These are phyloP conservation scores for Phenganax marumi DNA, from an alignment of 92 coral and sea anemone species.

Conservation along the genomic window DNA sequence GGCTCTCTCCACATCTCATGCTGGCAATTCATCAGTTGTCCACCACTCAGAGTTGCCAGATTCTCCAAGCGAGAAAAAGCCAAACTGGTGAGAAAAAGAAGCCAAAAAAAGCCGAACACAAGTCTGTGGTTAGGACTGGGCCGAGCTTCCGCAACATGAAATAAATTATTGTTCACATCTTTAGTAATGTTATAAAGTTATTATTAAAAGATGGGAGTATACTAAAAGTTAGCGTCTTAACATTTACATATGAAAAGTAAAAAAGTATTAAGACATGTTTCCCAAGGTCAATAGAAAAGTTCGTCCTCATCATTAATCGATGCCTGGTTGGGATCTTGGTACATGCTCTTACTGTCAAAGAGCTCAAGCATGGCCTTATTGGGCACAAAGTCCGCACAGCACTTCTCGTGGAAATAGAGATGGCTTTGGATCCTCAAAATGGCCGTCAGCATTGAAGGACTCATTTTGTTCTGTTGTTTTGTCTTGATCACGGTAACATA, in stretches of 20 bases:
- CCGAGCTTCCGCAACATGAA: too few relatives aligned
- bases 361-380: slow-evolving; percentile 1
- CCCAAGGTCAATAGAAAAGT: background rate
- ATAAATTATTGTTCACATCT: background rate
- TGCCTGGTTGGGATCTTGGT: background rate
- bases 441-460: background rate
- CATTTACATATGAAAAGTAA: too few relatives aligned
- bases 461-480: slow-evolving; percentile 11
- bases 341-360: background rate
- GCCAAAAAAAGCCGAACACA: too few relatives aligned
- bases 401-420: slow-evolving; percentile 1
- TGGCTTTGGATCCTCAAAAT: slow-evolving; percentile 5
- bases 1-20: too few relatives aligned
- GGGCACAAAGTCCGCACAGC: slow-evolving; percentile 4
- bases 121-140: too few relatives aligned
- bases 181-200: background rate
- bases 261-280: too few relatives aligned
- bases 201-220: too few relatives aligned
- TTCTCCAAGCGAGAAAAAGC: too few relatives aligned
- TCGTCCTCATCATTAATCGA: background rate
- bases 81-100: too few relatives aligned
- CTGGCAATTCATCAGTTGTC: too few relatives aligned
- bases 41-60: too few relatives aligned
- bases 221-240: too few relatives aligned
- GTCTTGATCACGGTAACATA: slow-evolving; percentile 13